These are phyloP conservation scores for Empis livida DNA, from an alignment of 2,888 invertebrate species.

Conservation along the genomic window DNA sequence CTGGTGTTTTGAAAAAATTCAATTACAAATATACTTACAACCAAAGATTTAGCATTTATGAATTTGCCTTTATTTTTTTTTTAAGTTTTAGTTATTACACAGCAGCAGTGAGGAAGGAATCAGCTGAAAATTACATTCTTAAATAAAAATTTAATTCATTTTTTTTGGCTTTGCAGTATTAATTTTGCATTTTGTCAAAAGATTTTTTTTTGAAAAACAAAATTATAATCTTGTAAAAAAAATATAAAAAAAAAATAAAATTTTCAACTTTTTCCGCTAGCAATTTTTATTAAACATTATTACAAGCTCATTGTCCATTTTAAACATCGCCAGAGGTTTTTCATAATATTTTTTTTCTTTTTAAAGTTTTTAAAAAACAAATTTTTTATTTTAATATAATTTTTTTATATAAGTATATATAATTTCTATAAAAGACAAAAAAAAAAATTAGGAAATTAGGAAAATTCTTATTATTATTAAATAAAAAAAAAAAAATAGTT, in stretches of 20 bases:
- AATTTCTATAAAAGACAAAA: background rate
- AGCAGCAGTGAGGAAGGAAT: constrained; percentile 11
- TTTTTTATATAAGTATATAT: background rate
- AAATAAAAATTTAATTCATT: constrained; percentile 2
- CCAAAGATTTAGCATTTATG: background rate
- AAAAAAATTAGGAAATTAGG: background rate
- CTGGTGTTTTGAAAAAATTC: too few relatives aligned
- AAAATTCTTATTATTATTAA: background rate
- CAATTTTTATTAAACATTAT: constrained; percentile 7
- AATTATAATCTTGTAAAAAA: too few relatives aligned
- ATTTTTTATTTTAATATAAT: background rate
- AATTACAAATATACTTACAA: too few relatives aligned
- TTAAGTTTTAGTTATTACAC: constrained; percentile 2
- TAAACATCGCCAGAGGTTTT: constrained; percentile 8
- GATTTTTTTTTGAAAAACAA: too few relatives aligned
- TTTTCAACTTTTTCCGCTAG: constrained; percentile 6
- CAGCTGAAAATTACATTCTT: too few relatives aligned
- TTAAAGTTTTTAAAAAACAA: background rate
- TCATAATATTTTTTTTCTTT: background rate
- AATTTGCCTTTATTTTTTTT: background rate
- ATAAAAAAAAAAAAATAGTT: background rate
- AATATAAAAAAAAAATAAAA: constrained; percentile 1
- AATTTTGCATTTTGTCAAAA: too few relatives aligned
- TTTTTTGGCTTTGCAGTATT: too few relatives aligned
- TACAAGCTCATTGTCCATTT: constrained; percentile 9